Base-by-base conservation (phyloP, 1,140 invertebrate genomes). In the Phymorhynchus buccinoides region DNA sequence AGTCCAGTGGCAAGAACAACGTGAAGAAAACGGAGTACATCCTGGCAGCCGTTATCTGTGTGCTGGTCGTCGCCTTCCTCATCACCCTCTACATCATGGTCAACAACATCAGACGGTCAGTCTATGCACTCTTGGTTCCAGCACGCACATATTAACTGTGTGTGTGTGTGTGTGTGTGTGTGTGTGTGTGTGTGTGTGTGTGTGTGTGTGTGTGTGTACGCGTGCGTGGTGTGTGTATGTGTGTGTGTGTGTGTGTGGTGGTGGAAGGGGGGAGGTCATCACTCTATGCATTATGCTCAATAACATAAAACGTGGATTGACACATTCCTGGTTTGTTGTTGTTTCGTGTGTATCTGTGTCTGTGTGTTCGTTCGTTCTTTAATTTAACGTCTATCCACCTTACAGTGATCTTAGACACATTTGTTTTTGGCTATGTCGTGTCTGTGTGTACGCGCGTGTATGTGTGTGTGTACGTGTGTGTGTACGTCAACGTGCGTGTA, bases 1-100 rank as follows among this genome's bases (percentile, higher is more conserved):
- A 42, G 35, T 42, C 66, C 9, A 73, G 75, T 30, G 39, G 3
- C 4, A 62, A 27, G 22, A 35, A 68, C 37, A 41, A 83, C 37
- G 42, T n/a, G 30, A 44, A 9, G 66, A 83, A 35, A 48, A 39
- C 32, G 48, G 71, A 73, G 39, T 83, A 83, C 41, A 83, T 83
- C 44, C 52, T 83, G 14, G 44, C 14, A 3, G 68, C 56, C 18
- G 32, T 83, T 39, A 52, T 83, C 42, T n/a, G 37, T 30, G 66
- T 83, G 1, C 82, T 83, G 3, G 44, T 71, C 39, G 18, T 83
- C 66, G 71, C 62, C 35, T 68, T 83, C 30, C 68, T 83, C 66
- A 44, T 83, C 68, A 71, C 71, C 12, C 41, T 83, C 7, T 42
- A 68, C 82, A 27, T 75, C 32, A 73, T 75, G 66, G 27, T 71